Evolutionary conservation across 2,797 vertebrate genomes (phyloP).

Genomic region (Acropternis orthonyx): DNA sequence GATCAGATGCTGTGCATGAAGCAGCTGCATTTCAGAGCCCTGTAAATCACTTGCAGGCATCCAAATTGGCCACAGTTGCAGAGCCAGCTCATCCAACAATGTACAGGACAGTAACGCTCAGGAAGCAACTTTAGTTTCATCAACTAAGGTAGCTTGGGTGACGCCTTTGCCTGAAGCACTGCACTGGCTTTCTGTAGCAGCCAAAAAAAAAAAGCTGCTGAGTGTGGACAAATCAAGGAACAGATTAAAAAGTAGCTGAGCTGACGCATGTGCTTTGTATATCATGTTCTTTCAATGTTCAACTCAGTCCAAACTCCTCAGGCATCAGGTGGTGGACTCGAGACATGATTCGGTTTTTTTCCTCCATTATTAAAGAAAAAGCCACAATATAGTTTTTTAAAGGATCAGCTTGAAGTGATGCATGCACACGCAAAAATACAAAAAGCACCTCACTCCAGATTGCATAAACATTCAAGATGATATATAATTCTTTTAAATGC

Average conservation of each 20-base stretch:
- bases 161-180: slow-evolving; percentile 62
- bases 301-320: background rate
- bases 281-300: background rate
- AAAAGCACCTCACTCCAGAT: background rate
- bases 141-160: slow-evolving; percentile 49
- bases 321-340: background rate
- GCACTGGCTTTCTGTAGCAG: slow-evolving; percentile 18
- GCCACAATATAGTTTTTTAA: background rate
- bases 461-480: background rate
- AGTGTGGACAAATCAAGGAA: slow-evolving; percentile 38
- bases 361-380: background rate
- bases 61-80: slow-evolving; percentile 1
- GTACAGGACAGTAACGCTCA: slow-evolving; percentile 8
- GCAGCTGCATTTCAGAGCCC: background rate
- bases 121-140: slow-evolving; percentile 61
- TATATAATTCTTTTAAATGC: background rate
- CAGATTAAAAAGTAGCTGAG: slow-evolving; percentile 68
- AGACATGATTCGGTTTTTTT: background rate
- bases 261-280: background rate
- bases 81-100: slow-evolving; percentile 1
- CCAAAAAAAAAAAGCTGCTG: slow-evolving; percentile 67
- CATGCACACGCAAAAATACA: background rate
- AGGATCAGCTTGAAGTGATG: background rate
- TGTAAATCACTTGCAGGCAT: slow-evolving; percentile 8
- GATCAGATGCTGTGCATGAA: background rate